Base-by-base conservation (phyloP, 2,797 vertebrate genomes). In the Epinephelus malabaricus region DNA sequence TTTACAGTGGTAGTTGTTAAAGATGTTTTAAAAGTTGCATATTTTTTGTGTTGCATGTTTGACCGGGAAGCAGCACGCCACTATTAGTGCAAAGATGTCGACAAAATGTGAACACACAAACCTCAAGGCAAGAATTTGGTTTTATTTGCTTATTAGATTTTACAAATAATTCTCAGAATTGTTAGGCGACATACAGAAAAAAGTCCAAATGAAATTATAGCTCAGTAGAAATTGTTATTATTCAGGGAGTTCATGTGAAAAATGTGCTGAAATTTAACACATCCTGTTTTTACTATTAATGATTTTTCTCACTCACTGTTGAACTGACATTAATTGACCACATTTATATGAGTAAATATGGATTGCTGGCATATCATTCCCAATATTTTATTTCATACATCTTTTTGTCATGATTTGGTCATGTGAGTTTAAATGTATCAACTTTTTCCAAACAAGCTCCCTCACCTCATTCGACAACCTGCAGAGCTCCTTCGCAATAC, bases 391-490 rank as follows among this genome's bases (percentile, higher is more conserved):
- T 30, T 30, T 30, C 27, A 30, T 30, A 51, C 68, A 5, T 27
- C 14, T 45, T 34, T 60, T 54, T 50, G 3, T 40, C 17, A 34
- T 61, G 11, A 75, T 79, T 73, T 65, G 56, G 6, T 45, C 43
- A 10, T 4, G 1, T 50, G 12, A 62, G 27, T 72, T 69, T 61
- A 30, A 69, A 45, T 40, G 4, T 9, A 43, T 68, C 25, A 12
- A 18, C 30, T 55, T 71, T 75, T 43, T 9, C 40, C 70, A 47
- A 40, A 72, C 51, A 15, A 21, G 30, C 53, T 69, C 40, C 73
- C 92, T 92, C 89, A 93, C 92, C 92, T 92, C 79, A 56, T 76
- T 53, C 70, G 65, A 81, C 60, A 88, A 69, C 62, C 70, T 62
- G 70, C 64, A 38, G 67, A 61, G 49, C 73, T 67, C 68, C 49